Evolutionary conservation across 2,888 invertebrate species (phyloP).

Genomic region (Drosophila bunnanda): DNA sequence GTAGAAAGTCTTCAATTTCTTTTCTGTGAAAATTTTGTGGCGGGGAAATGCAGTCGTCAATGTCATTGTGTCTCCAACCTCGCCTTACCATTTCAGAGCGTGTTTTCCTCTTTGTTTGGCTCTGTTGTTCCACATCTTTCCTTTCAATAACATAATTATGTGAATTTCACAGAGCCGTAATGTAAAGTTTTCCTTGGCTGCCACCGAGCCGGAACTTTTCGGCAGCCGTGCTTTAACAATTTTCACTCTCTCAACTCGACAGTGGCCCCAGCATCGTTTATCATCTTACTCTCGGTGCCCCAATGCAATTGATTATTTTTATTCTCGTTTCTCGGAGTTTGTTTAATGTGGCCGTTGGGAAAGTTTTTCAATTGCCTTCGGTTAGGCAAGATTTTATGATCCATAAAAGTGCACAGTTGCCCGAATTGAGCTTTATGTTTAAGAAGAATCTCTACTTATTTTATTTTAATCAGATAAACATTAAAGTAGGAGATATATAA

Average conservation of each 20-base stretch:
- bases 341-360: conserved; percentile 51
- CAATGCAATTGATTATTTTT: conserved; percentile 26
- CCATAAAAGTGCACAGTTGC: conserved; percentile 34
- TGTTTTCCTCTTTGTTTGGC: conserved; percentile 31
- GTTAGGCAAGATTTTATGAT: conserved; percentile 39
- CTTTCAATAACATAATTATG: conserved; percentile 47
- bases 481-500: not conserved
- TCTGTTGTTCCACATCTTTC: conserved; percentile 31
- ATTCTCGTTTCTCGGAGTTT: conserved; percentile 29
- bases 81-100: conserved; percentile 28
- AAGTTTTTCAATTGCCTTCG: conserved; percentile 42
- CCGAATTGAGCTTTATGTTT: not conserved
- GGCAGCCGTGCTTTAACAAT: conserved; percentile 21
- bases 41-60: conserved; percentile 57
- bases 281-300: conserved; percentile 19
- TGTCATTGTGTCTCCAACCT: conserved; percentile 51
- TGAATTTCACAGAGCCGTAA: conserved; percentile 34
- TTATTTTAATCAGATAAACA: not conserved
- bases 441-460: not conserved
- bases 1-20: conserved; percentile 68
- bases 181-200: conserved; percentile 28
- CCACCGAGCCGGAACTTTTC: conserved; percentile 40
- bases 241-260: conserved; percentile 34
- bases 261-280: conserved; percentile 31
- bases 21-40: conserved; percentile 58